Conservation (phyloP, 1,140 invertebrate species). For the Oreohelix idahoensis region DNA sequence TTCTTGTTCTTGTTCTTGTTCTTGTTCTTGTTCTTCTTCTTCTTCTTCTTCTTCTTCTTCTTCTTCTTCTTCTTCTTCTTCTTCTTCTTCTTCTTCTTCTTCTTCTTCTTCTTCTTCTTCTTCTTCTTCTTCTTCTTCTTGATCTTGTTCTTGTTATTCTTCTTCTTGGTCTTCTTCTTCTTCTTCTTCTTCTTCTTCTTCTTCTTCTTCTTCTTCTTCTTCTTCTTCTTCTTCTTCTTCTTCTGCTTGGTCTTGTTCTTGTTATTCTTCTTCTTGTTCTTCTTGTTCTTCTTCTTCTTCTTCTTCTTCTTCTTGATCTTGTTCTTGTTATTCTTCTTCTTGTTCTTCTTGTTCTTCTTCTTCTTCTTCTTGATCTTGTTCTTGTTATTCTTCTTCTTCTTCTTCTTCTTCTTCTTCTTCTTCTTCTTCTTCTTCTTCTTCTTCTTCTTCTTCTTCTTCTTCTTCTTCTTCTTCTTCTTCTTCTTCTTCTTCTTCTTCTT, state of each 20-base stretch:
- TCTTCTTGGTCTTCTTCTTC: no score
- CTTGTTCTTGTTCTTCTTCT: background rate
- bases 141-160: no score
- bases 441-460: slow-evolving; percentile 38
- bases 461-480: slow-evolving; percentile 31
- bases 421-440: slow-evolving; percentile 21
- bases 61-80: slow-evolving; percentile 4
- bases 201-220: no score
- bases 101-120: slow-evolving; percentile 29
- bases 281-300: no score
- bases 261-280: no score
- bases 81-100: background rate
- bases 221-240: no score
- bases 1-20: background rate
- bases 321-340: no score
- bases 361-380: background rate
- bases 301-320: no score
- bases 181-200: slow-evolving; percentile 28
- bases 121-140: slow-evolving; percentile 10
- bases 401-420: slow-evolving; percentile 6
- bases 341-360: background rate
- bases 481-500: background rate
- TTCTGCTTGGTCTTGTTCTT: no score
- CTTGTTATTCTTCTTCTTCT: no score
- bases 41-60: slow-evolving; percentile 25